Base-by-base conservation (phyloP, 2,888 invertebrate genomes). In the Enoplolaimus lenunculus region DNA sequence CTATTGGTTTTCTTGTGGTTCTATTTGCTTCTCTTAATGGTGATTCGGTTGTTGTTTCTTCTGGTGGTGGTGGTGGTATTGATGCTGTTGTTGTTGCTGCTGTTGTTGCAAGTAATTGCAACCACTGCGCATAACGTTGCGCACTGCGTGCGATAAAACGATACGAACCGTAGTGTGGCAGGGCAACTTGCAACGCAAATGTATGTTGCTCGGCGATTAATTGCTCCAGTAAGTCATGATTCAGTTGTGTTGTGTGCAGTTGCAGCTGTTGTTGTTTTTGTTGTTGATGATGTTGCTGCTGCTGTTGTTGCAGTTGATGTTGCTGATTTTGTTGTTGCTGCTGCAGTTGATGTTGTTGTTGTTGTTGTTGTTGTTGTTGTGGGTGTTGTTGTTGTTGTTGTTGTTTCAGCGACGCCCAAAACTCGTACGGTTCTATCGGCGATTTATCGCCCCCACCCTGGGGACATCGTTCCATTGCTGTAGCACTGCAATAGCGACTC, bases 11-110 rank as follows among this genome's bases (percentile, higher is more conserved):
- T n/a, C n/a, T n/a, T n/a, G n/a, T n/a, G n/a, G n/a, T n/a, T n/a
- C n/a, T n/a, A 31, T 66, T 66, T 34, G 67, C 28, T n/a, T 66
- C 67, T n/a, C n/a, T n/a, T n/a, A n/a, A n/a, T 2, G 67, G 67
- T 3, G 30, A 34, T n/a, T 33, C n/a, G 7, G 31, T 34, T n/a
- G n/a, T n/a, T n/a, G n/a, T n/a, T n/a, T n/a, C n/a, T n/a, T n/a
- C n/a, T n/a, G n/a, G n/a, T n/a, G n/a, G n/a, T n/a, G n/a, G n/a
- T n/a, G n/a, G n/a, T n/a, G n/a, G n/a, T n/a, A n/a, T n/a, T n/a
- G n/a, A n/a, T n/a, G n/a, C n/a, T n/a, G n/a, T n/a, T n/a, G n/a
- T n/a, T n/a, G n/a, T n/a, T n/a, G n/a, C n/a, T n/a, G n/a, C n/a
- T n/a, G n/a, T n/a, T n/a, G n/a, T n/a, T n/a, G n/a, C n/a, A 2